Conservation (phyloP, 2,113 vertebrate species). For the Microtus pennsylvanicus region DNA sequence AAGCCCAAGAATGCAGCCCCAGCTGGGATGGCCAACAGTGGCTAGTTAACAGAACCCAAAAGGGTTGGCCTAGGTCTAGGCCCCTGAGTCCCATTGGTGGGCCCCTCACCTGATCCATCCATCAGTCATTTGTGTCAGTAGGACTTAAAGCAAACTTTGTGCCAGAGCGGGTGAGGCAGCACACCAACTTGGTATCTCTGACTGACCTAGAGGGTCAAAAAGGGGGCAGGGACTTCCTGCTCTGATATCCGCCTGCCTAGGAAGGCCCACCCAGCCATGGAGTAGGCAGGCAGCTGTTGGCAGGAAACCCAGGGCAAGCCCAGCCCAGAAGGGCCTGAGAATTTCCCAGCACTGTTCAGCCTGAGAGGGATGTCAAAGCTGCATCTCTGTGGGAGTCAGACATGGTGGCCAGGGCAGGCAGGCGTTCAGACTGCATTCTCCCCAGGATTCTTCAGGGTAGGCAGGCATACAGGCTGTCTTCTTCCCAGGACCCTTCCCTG, state of each 20-base stretch:
- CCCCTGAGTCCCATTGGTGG: neutral
- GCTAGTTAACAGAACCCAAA: neutral
- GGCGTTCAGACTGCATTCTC: neutral
- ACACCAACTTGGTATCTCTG: slow-evolving; percentile 2
- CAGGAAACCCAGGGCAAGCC: slow-evolving; percentile 51
- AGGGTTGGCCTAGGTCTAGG: slow-evolving; percentile 30
- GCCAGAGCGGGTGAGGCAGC: slow-evolving; percentile 19
- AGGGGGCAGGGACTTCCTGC: slow-evolving; percentile 57
- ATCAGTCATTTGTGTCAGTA: neutral
- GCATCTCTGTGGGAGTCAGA: neutral
- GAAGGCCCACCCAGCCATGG: slow-evolving; percentile 51
- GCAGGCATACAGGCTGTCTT: neutral
- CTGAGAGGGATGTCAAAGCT: neutral
- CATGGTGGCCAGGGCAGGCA: neutral
- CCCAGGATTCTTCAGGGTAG: neutral
- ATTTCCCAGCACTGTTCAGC: slow-evolving; percentile 3
- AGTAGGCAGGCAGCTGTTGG: neutral
- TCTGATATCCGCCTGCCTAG: neutral
- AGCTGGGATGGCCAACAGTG: slow-evolving; percentile 36
- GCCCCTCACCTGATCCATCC: neutral
- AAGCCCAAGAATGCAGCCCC: slow-evolving; percentile 87
- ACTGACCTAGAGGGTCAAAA: slow-evolving; percentile 34
- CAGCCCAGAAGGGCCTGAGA: accelerated
- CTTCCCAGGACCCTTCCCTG: neutral
- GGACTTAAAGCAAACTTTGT: neutral